Base-by-base conservation (phyloP, 2,797 vertebrate genomes). In the Echiichthys vipera region DNA sequence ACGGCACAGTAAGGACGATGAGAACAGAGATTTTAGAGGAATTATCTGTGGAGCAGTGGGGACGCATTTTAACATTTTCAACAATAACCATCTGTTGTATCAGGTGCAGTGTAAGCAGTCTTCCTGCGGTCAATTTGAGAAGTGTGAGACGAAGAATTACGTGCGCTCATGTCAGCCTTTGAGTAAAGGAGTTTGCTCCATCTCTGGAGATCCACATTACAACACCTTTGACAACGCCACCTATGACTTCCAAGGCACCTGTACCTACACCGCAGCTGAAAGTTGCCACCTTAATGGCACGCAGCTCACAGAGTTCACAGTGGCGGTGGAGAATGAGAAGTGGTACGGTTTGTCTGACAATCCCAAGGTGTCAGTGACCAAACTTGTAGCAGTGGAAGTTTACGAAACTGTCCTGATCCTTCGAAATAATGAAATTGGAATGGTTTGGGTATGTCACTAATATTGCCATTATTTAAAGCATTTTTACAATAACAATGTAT, bases 131-230 rank as follows among this genome's bases (percentile, higher is more conserved):
- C 25, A 20, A 0, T 22, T 64, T 36, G 79, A 86, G 37, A 77
- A 57, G 55, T 88, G 89, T n/a, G 67, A 39, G 55, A 58, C 78
- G 27, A 66, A 69, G 9, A 56, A 81, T 13, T 51, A 68, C 0
- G 47, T 82, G 20, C 61, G 45, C 61, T 51, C 72, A 18, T 25
- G 53, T 65, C 54, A 81, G 36, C 69, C 80, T 0, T 5, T 71
- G 18, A 71, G 63, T 45, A 69, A 74, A 12, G 74, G 59, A 1
- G 9, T 58, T 4, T 92, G 87, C 59, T 78, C 79, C 50, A 79
- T 85, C 51, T 71, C 64, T 4, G 88, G 85, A 7, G 87, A 90
- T 71, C 83, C 88, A 9, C 87, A 89, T 55, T 91, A 89, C 59
- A 68, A 30, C 24, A 88, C 86, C 3, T 87, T 92, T 47, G 87